Base-by-base conservation (phyloP, 2,888 invertebrate genomes). In the Thymelicus sylvestris region DNA sequence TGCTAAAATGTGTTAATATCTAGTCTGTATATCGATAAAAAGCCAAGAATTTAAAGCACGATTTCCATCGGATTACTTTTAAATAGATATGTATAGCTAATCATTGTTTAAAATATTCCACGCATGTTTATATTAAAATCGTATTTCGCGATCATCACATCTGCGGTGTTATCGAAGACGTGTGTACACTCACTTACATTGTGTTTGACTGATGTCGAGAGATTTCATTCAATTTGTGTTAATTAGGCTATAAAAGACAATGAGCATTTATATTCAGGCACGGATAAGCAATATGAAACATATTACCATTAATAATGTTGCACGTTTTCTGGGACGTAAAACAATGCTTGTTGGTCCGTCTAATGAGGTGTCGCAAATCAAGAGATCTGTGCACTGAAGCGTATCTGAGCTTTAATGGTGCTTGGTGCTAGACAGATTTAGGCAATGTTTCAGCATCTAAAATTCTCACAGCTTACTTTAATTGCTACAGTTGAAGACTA, bases 241-340 rank as follows among this genome's bases (percentile, higher is more conserved):
- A 83, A 85, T 83, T 81, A 83, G 80, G 75, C 71, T 79, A 77
- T 70, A 78, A 78, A 77, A 80, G 73, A 85, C 81, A 84, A 83
- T 82, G 79, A 76, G 65, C 67, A 74, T 76, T 72, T 71, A 66
- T 71, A 72, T 73, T 71, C 68, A 76, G 71, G 75, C 68, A 75
- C 72, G 75, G 77, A 77, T 71, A 74, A 78, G 79, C 77, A 80
- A 78, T 81, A 79, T 79, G 76, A 69, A 69, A 69, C 57, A 64
- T 64, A 64, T 64, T 64, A 69, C 19, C 73, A 68, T 69, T 73
- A 75, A 72, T 72, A 72, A 70, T 66, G 41, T 71, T 66, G 71
- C 71, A 62, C 60, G 39, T 63, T 61, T 64, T 63, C 41, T 50
- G 64, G 47, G 66, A 64, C 57, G 55, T 67, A 65, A 73, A 71